Evolutionary conservation across 2,113 vertebrate genomes (phyloP).

Genomic region (Tetrao urogallus): DNA sequence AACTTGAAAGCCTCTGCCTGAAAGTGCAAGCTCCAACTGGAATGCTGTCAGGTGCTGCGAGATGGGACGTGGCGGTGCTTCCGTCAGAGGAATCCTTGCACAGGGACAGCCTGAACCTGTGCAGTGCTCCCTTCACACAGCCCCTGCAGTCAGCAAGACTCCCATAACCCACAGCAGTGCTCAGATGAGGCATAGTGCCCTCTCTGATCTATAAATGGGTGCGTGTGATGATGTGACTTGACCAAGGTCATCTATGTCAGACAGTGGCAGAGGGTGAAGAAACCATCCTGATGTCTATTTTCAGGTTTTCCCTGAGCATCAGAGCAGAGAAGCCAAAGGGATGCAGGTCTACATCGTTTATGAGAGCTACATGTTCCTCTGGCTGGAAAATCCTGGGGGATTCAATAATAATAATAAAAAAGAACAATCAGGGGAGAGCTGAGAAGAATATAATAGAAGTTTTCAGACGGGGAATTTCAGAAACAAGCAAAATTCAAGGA

Average conservation of each 20-base stretch:
- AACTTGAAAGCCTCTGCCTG: constrained; percentile 68
- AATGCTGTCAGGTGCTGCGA: constrained; percentile 55
- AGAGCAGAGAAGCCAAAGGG: neutral
- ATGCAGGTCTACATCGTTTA: neutral
- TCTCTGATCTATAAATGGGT: neutral
- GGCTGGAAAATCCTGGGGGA: neutral
- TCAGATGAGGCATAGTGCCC: neutral
- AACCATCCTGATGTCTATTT: neutral
- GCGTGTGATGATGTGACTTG: neutral
- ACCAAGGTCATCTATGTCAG: neutral
- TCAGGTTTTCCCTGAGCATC: neutral
- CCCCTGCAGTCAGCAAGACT: neutral
- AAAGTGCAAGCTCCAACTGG: constrained; percentile 70
- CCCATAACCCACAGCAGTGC: neutral
- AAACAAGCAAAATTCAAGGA: neutral
- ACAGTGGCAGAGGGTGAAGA: neutral
- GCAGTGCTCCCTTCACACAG: neutral
- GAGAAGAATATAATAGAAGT: neutral
- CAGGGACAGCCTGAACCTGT: neutral
- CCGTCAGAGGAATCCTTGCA: neutral
- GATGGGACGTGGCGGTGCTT: neutral
- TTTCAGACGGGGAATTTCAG: neutral
- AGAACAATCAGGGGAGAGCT: neutral
- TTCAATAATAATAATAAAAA: neutral
- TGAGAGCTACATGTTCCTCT: neutral